Evolutionary conservation across 2,888 invertebrate species (phyloP).

Genomic region (Caenorhabditis sp.): DNA sequence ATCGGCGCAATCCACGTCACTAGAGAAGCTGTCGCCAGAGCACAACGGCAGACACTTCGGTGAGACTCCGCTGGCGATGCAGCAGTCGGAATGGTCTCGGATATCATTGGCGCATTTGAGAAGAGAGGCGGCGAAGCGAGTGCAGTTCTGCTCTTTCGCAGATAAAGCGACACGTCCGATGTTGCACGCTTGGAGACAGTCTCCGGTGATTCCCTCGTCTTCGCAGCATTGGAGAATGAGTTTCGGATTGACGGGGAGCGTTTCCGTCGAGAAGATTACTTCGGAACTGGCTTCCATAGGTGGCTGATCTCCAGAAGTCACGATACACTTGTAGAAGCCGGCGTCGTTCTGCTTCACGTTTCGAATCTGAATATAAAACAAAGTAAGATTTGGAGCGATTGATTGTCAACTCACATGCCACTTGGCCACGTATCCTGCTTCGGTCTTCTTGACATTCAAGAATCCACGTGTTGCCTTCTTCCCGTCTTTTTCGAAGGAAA

Average conservation of each 20-base stretch:
- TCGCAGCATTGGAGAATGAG: slow-evolving; percentile 60
- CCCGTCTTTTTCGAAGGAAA: slow-evolving; percentile 60
- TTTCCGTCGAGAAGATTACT: slow-evolving; percentile 50
- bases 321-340: slow-evolving; percentile 61
- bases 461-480: slow-evolving; percentile 33
- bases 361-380: slow-evolving; percentile 15
- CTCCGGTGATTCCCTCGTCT: slow-evolving; percentile 49
- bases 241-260: slow-evolving; percentile 59
- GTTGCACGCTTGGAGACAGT: slow-evolving; percentile 62
- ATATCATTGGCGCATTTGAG: slow-evolving; percentile 65
- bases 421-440: slow-evolving; percentile 49
- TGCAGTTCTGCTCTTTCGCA: slow-evolving; percentile 48
- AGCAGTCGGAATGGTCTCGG: slow-evolving; percentile 69
- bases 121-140: slow-evolving; percentile 42
- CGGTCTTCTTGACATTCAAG: slow-evolving; percentile 42
- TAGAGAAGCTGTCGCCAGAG: slow-evolving; percentile 55
- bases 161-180: slow-evolving; percentile 49
- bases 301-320: neutral
- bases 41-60: slow-evolving; percentile 64
- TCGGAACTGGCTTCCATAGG: slow-evolving; percentile 38
- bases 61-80: slow-evolving; percentile 52
- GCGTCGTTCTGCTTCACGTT: slow-evolving; percentile 46
- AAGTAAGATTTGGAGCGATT: neutral
- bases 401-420: slow-evolving; percentile 25
- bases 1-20: slow-evolving; percentile 48